Evolutionary conservation across 2,113 vertebrate species (phyloP), one percentile per base, ranked within the genome.

Genomic region (Todiramphus chloris): DNA sequence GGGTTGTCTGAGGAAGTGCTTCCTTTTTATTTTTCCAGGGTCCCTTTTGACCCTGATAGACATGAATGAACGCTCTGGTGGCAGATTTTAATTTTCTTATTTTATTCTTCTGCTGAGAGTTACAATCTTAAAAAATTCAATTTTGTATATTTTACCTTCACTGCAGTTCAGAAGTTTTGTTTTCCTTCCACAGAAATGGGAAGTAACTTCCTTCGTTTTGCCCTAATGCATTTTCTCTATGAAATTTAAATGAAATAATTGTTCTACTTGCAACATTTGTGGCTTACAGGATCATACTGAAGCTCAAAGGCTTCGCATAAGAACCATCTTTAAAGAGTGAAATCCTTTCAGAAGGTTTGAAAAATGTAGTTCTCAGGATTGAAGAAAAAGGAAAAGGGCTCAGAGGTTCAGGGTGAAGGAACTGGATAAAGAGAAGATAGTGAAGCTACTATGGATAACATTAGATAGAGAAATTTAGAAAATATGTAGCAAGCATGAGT

Each of bases 231-330:
- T 90, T 76, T 72, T 55, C 33, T 74, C 31, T 76, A 15, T 69
- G 66, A 95, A 95, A 90, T 93, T 89, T 31, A 93, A 92, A 93
- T 84, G 67, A 89, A 91, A 88, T 63, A 2, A 59, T 85, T 90
- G 63, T 67, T 89, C 69, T 90, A 37, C 64, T 87, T 35, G 59
- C 31, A 92, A 87, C 39, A 51, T 77, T 80, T 69, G 39, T 82
- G 56, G 37, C 51, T 91, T 93, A 79, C 82, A 70, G 75, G 56
- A 90, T 91, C 63, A 56, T 89, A 68, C 53, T 89, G 53, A 85
- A 89, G 50, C 89, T 94, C 74, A 82, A 96, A 94, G 44, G 16
- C 23, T 87, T 93, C 78, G 62, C 17, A 37, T 43, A 94, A 76
- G 75, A 96, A 73, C 50, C 23, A 70, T 39, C 28, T 82, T 77